Conservation (phyloP, 2,888 invertebrate genomes). For the Leucoptera coffeella region DNA sequence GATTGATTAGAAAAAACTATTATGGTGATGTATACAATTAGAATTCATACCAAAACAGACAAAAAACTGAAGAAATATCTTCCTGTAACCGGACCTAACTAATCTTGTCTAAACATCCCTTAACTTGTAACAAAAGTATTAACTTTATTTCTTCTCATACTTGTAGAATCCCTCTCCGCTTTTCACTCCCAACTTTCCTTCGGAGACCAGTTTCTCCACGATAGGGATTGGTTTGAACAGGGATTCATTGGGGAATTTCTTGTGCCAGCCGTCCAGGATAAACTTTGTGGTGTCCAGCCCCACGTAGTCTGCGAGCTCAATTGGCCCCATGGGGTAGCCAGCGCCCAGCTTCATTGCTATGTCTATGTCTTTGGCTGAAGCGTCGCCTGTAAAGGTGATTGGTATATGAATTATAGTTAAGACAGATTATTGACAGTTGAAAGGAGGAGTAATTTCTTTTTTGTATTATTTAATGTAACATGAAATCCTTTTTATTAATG, state of each 20-base stretch:
- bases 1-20: no score
- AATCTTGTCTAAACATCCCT: no score
- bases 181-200: slow-evolving; percentile 77
- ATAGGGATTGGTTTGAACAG: slow-evolving; percentile 39
- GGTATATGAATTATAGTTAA: no score
- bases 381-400: slow-evolving; percentile 53
- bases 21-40: no score
- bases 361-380: slow-evolving; percentile 73
- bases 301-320: slow-evolving; percentile 77
- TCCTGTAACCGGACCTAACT: no score
- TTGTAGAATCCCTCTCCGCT: slow-evolving; percentile 82
- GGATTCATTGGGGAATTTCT: slow-evolving; percentile 36
- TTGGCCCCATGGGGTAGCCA: slow-evolving; percentile 86
- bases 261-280: slow-evolving; percentile 72
- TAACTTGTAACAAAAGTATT: no score
- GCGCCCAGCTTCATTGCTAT: slow-evolving; percentile 87
- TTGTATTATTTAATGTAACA: no score
- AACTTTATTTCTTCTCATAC: slow-evolving; percentile 43
- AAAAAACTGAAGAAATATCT: no score
- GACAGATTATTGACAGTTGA: no score
- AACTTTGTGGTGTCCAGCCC: slow-evolving; percentile 74
- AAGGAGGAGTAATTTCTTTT: no score
- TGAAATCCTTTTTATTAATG: no score
- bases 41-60: no score
- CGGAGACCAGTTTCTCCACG: slow-evolving; percentile 62